Base-by-base conservation (phyloP, 1,140 invertebrate species). In the Drosophila novamexicana region DNA sequence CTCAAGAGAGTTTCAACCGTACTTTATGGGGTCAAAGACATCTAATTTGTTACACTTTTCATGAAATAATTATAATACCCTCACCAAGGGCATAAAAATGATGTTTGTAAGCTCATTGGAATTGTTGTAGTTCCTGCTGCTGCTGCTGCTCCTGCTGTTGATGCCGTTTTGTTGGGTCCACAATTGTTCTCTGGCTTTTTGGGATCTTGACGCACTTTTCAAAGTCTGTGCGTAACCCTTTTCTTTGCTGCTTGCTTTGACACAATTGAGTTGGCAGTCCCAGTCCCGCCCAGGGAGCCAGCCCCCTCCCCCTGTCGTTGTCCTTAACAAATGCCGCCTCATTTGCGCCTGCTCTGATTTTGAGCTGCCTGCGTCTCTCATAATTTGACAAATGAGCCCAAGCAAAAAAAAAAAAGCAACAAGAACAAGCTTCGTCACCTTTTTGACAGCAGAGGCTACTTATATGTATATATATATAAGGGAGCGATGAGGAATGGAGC, bases 271-370 rank as follows among this genome's bases (percentile, higher is more conserved):
- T 66, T 88, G 59, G 50, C 63, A 12, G 14, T 16, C n/a, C 40
- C 34, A 16, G 42, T 14, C 8, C 44, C 44, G 22, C 22, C 22
- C 22, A 18, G 2, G n/a, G 2, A 6, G 8, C n/a, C 14, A 45
- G 8, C 22, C 29, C 7, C 39, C 6, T 7, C 7, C 45, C 36
- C 32, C 40, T 42, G 44, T 18, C 47, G 16, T 40, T n/a, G 34
- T 52, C 66, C n/a, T 69, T 62, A 83, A 86, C 78, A 86, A 86
- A 86, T 88, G 83, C 79, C 61, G 65, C 44, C 84, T 88, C 83
- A 86, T 86, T 86, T 86, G 84, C 83, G 84, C 79, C 84, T 74
- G 50, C 69, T 67, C 75, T 88, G 84, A 83, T 86, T 86, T 86
- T 82, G 62, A 54, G 74, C 64, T 75, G 22, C 52, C 45, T 5